Conservation (phyloP, 37 sponge, comb jelly and placozoan genomes). For the Cliona cf. orientalis region DNA sequence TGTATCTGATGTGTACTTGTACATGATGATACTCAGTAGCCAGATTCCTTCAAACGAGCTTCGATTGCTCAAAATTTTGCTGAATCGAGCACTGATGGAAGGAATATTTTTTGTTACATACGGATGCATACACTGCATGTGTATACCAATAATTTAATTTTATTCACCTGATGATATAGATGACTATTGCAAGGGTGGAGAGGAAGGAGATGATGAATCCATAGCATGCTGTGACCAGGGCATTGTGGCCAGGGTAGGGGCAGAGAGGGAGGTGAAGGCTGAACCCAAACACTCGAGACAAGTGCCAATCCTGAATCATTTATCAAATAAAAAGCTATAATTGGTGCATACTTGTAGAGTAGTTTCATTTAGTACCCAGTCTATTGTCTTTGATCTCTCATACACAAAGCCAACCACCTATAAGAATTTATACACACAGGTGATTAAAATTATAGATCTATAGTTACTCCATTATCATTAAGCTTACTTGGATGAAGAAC, state of each 20-base stretch:
- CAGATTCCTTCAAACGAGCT: constrained; percentile 34
- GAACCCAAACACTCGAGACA: constrained; percentile 35
- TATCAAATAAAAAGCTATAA: no score
- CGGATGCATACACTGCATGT: no score
- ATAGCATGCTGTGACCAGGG: constrained; percentile 11
- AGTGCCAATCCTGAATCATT: constrained; percentile 39
- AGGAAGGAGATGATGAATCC: constrained; percentile 24
- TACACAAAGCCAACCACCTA: constrained; percentile 63
- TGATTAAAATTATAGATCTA: not conserved
- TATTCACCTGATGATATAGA: constrained; percentile 48
- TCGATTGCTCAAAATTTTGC: constrained; percentile 18
- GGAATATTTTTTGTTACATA: not conserved
- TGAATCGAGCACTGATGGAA: constrained; percentile 36
- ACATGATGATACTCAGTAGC: constrained; percentile 30
- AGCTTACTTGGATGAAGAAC: constrained; percentile 62
- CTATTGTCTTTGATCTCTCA: not conserved
- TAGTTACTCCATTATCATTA: no score
- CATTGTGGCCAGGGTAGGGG: constrained; percentile 11
- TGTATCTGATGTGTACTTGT: constrained; percentile 63
- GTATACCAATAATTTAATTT: no score
- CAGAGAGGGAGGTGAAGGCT: constrained; percentile 47
- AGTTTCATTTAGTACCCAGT: constrained; percentile 1
- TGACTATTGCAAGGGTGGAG: constrained; percentile 25
- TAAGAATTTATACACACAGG: not conserved
- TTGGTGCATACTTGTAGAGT: no score